Base-by-base conservation (phyloP, 2,113 vertebrate species). In the Nymphicus hollandicus region DNA sequence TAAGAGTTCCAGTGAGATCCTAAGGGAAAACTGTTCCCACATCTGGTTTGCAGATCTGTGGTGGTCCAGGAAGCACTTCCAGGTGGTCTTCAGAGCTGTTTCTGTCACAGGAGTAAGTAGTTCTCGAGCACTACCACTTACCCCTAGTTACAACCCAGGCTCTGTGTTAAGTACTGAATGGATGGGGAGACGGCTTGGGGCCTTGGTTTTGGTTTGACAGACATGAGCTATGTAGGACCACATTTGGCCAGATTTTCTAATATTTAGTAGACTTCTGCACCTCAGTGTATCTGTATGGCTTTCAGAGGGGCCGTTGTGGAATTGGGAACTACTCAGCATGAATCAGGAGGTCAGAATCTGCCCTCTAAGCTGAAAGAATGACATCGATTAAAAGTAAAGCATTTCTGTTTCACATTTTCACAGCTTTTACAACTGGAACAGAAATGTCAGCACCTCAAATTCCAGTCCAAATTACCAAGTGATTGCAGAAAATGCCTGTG, bases 401-500 rank as follows among this genome's bases (percentile, higher is more conserved):
- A 10, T 66, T 95, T 87, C 70, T 89, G 66, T 93, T 91, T 93
- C 80, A 31, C 58, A 50, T 95, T 94, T 94, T 94, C 88, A 52
- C 83, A 99, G 99, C 91, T 99, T 98, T 98, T 99, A 98, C 97
- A 99, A 99, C 96, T 98, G 99, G 98, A 97, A 98, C 85, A 98
- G 96, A 33, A 98, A 98, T 66, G 80, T 97, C 84, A 98, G 97
- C 86, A 72, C 97, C 39, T 98, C 97, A 81, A 98, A 98, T 93
- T 95, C 97, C 66, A 99, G 98, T 93, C 96, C 97, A 20, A 99
- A 99, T 98, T 99, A 98, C 79, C 96, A 98, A 92, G 98, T 98
- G 96, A 98, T 99, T 95, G 96, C 98, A 24, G 98, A 99, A 60
- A 97, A 98, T 81, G 95, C 97, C 22, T 96, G 95, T 28, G 98